Evolutionary conservation across 2,888 invertebrate genomes (phyloP), one percentile per base, ranked within the genome.

Genomic region (Uloborus plumipes): DNA sequence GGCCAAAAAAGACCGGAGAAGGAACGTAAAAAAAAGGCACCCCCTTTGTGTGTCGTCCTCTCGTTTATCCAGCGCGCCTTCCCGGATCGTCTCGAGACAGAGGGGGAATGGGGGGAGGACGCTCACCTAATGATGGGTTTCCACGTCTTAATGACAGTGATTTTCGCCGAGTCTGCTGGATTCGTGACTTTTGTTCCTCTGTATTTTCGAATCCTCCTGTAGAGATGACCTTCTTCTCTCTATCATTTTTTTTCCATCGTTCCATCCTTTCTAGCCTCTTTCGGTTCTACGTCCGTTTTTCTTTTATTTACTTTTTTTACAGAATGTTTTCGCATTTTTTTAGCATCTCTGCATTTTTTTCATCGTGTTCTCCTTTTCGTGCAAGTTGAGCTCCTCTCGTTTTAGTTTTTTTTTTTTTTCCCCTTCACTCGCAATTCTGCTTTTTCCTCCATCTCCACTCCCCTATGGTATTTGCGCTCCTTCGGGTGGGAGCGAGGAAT

Each of bases 101-200:
- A 20, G 62, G 55, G 50, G 58, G 53, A 16, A 22, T 16, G 62
- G 55, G 50, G 58, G 53, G 58, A 73, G 66, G 69, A 22, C 70
- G 67, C 80, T 78, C 70, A 53, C 64, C 74, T 81, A 81, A 81
- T 81, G 74, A 81, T 70, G 80, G 80, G 80, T 81, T 78, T 74
- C 74, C 64, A 66, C 64, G 62, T 81, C 74, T 74, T 81, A 81
- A 81, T 81, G 80, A 81, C 80, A 81, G 80, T 81, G 74, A 81
- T 81, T 81, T 81, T 69, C 69, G 55, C 62, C 70, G 69, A 71
- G 74, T 67, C 73, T 49, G 74, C 69, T 55, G 26, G 65, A 73
- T 66, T 81, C 80, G 80, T 81, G 80, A 81, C 80, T 81, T 81
- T 74, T n/a, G 72, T 71, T 47, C 50, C 51, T 67, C 71, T 73